Percentiles rank a stretch among this genome's conserved stretches.
phyloP scores from a whole-genome alignment of 2,113 vertebrate genomes.

The Marcusenius ussheri region DNA sequence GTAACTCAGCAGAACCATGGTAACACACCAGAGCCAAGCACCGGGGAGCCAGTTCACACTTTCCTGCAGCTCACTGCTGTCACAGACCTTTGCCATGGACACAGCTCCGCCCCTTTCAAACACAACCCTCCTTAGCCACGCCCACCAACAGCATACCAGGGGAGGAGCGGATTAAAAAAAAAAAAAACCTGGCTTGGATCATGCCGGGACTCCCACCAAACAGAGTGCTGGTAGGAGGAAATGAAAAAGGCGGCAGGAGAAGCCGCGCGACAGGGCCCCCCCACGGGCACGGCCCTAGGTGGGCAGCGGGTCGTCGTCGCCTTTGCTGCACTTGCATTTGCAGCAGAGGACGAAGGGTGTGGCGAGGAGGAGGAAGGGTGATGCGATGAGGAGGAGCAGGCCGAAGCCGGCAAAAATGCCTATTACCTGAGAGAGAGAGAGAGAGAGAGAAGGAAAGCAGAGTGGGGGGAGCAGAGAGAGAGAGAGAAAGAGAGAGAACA shows the following conservation, averaged over 20 bases:
- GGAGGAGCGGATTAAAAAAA: neutral
- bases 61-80: neutral
- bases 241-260: neutral
- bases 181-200: neutral
- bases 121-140: neutral
- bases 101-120: neutral
- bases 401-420: conserved; percentile 82
- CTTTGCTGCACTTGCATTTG: conserved; percentile 78
- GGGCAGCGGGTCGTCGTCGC: conserved; percentile 73
- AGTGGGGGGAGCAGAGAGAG: neutral
- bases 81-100: neutral
- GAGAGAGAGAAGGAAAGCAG: neutral
- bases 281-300: conserved; percentile 51
- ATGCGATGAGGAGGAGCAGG: conserved; percentile 74
- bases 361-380: conserved; percentile 74
- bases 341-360: conserved; percentile 82
- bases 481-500: neutral
- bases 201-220: neutral
- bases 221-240: neutral
- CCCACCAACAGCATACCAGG: neutral
- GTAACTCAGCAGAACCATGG: neutral
- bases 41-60: neutral
- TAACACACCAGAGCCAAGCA: neutral
- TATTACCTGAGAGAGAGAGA: conserved; percentile 59
- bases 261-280: neutral